These are phyloP conservation scores for Rattus rattus DNA, from an alignment of 2,113 vertebrate species.

Conservation along the genomic window DNA sequence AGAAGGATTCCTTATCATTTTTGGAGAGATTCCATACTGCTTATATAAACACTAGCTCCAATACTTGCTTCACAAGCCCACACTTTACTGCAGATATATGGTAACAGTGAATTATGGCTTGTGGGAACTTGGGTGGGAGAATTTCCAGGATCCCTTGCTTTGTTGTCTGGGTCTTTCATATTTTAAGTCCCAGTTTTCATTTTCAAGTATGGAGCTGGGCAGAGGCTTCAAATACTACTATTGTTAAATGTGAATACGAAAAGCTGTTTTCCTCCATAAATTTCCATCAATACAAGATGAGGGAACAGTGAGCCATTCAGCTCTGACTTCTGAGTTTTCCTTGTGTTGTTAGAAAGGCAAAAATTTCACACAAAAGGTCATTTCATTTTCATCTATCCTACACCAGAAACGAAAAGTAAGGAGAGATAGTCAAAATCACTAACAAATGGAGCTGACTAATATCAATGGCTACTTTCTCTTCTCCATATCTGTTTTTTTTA, in stretches of 20 bases:
- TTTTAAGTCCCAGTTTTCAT: background rate
- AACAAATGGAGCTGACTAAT: constrained; percentile 56
- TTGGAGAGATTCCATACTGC: no score
- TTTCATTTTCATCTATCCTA: constrained; percentile 41
- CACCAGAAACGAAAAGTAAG: constrained; percentile 48
- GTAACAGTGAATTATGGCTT: no score
- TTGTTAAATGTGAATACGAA: background rate
- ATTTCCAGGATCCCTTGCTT: background rate
- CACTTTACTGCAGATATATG: no score
- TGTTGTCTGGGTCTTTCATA: background rate
- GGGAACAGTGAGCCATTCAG: background rate
- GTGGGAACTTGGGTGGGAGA: background rate
- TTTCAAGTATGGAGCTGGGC: background rate
- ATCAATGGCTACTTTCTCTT: constrained; percentile 57
- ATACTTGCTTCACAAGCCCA: no score
- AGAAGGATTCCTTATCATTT: no score
- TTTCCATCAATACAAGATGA: background rate
- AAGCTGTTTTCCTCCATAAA: constrained; percentile 70
- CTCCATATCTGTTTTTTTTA: constrained; percentile 60
- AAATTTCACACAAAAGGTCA: background rate
- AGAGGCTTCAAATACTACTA: constrained; percentile 65
- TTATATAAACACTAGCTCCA: no score
- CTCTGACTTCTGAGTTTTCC: background rate
- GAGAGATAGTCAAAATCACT: constrained; percentile 41
- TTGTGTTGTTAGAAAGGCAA: background rate